phyloP scores from a whole-genome alignment of 2,888 invertebrate species.

The Hoplodrina ambigua region DNA sequence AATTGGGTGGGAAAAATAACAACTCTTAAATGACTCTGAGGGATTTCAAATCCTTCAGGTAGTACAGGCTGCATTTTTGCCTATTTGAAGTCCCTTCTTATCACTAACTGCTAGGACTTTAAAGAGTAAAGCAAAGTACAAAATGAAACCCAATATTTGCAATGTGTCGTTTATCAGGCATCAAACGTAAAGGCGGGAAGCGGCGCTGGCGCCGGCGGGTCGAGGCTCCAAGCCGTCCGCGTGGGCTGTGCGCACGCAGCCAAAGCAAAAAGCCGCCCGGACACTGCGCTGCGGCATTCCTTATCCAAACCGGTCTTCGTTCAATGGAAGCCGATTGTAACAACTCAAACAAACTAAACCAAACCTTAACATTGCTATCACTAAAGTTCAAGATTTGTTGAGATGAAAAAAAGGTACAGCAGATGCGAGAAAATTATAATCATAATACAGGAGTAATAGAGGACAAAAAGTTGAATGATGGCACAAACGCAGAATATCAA shows the following conservation, averaged over 20 bases:
- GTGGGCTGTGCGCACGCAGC: conserved; percentile 82
- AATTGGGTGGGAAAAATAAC: background rate
- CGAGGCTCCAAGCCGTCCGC: conserved; percentile 72
- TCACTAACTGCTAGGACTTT: conserved; percentile 1
- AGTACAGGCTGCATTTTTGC: background rate
- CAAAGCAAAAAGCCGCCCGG: conserved; percentile 85
- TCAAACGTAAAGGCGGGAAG: conserved; percentile 73
- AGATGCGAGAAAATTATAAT: conserved; percentile 82
- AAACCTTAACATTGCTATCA: conserved; percentile 65
- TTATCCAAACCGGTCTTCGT: conserved; percentile 83
- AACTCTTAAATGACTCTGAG: no score
- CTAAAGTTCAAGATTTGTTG: conserved; percentile 64
- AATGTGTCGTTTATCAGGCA: conserved; percentile 81
- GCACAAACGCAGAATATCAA: conserved; percentile 79
- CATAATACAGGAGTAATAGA: conserved; percentile 82
- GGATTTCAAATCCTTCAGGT: background rate
- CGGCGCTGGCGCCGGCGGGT: conserved; percentile 77
- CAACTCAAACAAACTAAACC: conserved; percentile 67
- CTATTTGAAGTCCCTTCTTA: background rate
- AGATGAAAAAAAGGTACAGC: conserved; percentile 60
- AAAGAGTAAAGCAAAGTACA: conserved; percentile 49
- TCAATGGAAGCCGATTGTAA: conserved; percentile 85
- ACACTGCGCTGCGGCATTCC: conserved; percentile 83
- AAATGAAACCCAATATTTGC: conserved; percentile 82
- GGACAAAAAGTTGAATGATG: conserved; percentile 84